phyloP scores from a whole-genome alignment of 2,797 vertebrate genomes.

The Enteromius radiatus region DNA sequence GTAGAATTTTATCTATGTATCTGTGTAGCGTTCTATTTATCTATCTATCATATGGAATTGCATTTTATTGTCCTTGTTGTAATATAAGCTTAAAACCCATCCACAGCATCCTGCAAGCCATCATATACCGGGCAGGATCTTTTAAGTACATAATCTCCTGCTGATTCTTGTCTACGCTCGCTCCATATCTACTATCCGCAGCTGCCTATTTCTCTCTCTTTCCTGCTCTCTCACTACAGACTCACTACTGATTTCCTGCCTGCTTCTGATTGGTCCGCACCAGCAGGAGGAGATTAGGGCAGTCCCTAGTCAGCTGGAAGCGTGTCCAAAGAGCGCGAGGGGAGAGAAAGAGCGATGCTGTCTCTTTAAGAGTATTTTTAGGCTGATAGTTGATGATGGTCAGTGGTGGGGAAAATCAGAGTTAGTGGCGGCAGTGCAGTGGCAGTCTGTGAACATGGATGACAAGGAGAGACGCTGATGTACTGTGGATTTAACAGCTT shows the following conservation, averaged over 20 bases:
- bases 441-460: constrained; percentile 68
- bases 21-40: background rate
- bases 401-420: constrained; percentile 74
- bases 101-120: constrained; percentile 29
- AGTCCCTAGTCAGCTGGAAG: constrained; percentile 65
- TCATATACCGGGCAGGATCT: constrained; percentile 37
- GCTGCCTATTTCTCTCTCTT: constrained; percentile 47
- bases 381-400: constrained; percentile 75
- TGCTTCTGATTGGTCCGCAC: constrained; percentile 66
- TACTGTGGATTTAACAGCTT: constrained; percentile 52
- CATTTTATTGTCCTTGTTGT: constrained; percentile 1
- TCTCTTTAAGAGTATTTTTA: constrained; percentile 87
- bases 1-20: background rate
- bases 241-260: constrained; percentile 70
- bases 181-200: constrained; percentile 56
- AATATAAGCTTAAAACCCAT: constrained; percentile 20
- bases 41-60: background rate
- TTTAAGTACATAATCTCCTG: constrained; percentile 60
- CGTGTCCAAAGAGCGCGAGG: background rate
- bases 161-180: constrained; percentile 44
- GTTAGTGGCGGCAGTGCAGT: constrained; percentile 72
- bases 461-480: constrained; percentile 47
- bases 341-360: constrained; percentile 63
- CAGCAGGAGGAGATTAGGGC: constrained; percentile 66
- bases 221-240: constrained; percentile 55